These are phyloP conservation scores for Phrynosoma blainvillii DNA, from an alignment of 2,113 vertebrate genomes.

Conservation along the genomic window DNA sequence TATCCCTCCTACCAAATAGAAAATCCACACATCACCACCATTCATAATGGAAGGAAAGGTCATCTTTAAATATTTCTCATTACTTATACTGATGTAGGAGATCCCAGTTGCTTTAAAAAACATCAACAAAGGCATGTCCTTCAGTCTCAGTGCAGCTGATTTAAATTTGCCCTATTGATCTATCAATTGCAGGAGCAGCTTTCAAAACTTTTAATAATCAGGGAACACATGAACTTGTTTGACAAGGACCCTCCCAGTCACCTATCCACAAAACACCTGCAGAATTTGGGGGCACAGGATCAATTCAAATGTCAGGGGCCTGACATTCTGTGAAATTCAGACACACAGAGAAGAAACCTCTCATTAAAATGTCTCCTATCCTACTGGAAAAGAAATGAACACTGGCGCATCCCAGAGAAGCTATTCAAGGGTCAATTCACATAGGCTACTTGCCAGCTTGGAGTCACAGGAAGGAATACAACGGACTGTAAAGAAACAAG, in stretches of 20 bases:
- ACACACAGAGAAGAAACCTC: not conserved
- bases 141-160: not conserved
- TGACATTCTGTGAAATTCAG: not conserved
- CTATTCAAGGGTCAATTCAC: not conserved
- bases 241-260: not conserved
- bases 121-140: not conserved
- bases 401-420: not conserved
- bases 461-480: not conserved
- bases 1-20: not conserved
- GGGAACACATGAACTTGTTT: not conserved
- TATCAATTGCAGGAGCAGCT: not conserved
- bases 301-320: not conserved
- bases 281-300: not conserved
- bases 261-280: not conserved
- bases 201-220: not conserved
- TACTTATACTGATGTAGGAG: not conserved
- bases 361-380: not conserved
- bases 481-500: not conserved
- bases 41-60: not conserved
- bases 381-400: not conserved
- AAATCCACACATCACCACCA: not conserved
- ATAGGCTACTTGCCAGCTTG: not conserved
- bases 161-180: constrained; percentile 4
- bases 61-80: constrained; percentile 20
- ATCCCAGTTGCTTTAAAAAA: constrained; percentile 5